Evolutionary conservation across 2,888 invertebrate species (phyloP).

Genomic region (Microplitis deprimator): DNA sequence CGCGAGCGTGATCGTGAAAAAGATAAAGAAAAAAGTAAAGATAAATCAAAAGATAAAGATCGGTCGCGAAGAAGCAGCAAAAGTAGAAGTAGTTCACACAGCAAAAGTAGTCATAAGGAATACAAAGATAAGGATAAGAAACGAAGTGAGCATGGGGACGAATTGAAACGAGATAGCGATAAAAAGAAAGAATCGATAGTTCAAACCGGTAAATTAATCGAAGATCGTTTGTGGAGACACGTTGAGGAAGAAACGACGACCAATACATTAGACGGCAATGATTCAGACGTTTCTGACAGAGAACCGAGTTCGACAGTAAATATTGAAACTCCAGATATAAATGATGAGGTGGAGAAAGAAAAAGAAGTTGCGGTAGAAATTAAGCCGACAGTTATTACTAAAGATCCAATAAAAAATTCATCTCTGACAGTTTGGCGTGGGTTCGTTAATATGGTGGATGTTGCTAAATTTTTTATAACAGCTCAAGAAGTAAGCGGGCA

Average conservation of each 20-base stretch:
- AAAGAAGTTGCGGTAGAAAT: slow-evolving; percentile 26
- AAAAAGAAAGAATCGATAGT: slow-evolving; percentile 52
- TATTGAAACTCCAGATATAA: slow-evolving; percentile 75
- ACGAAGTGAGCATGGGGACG: slow-evolving; percentile 56
- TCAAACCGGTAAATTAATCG: slow-evolving; percentile 67
- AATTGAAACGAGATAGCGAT: slow-evolving; percentile 36
- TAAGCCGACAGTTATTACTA: slow-evolving; percentile 5
- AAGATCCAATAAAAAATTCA: slow-evolving; percentile 50
- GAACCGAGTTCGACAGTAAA: slow-evolving; percentile 87
- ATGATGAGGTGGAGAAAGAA: slow-evolving; percentile 62
- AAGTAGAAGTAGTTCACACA: slow-evolving; percentile 39
- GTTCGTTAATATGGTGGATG: slow-evolving; percentile 90
- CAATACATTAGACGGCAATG: slow-evolving; percentile 66
- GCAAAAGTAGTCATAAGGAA: slow-evolving; percentile 51
- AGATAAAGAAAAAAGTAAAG: slow-evolving; percentile 58
- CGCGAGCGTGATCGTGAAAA: slow-evolving; percentile 55
- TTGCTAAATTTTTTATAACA: slow-evolving; percentile 88
- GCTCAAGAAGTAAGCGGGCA: slow-evolving; percentile 82
- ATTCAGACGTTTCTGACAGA: slow-evolving; percentile 75
- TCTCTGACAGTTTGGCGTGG: slow-evolving; percentile 82
- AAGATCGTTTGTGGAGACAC: slow-evolving; percentile 74
- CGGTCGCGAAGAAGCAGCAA: slow-evolving; percentile 53
- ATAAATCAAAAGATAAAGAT: slow-evolving; percentile 57
- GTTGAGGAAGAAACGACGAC: slow-evolving; percentile 69
- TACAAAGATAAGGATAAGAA: slow-evolving; percentile 57